Evolutionary conservation across 92 coral and sea anemone genomes (phyloP).

Genomic region (Umimayanthus kanabou): DNA sequence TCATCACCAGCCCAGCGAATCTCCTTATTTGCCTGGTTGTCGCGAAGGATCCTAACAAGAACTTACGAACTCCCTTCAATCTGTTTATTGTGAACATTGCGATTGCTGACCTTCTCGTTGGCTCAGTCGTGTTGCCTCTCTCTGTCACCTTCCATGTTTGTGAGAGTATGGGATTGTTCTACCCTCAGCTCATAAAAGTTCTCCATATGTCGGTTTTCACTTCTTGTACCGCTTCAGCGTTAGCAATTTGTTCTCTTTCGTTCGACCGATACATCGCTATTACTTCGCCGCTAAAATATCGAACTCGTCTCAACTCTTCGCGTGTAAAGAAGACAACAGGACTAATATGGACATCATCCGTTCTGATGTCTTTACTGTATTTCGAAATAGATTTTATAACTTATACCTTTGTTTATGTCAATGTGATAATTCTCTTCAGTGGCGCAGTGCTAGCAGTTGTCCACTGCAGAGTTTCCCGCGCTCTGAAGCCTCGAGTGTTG

Average conservation of each 20-base stretch:
- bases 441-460: constrained; percentile 54
- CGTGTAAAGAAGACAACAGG: constrained; percentile 65
- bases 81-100: constrained; percentile 75
- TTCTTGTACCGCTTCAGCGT: constrained; percentile 75
- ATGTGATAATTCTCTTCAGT: constrained; percentile 66
- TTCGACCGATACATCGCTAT: constrained; percentile 72
- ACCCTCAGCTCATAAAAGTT: constrained; percentile 42
- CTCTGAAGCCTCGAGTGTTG: constrained; percentile 33
- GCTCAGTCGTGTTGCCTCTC: constrained; percentile 66
- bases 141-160: constrained; percentile 71
- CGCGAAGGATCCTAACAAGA: constrained; percentile 76
- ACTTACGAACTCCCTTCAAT: constrained; percentile 76
- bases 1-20: constrained; percentile 70
- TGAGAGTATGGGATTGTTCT: constrained; percentile 59
- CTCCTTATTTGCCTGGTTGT: constrained; percentile 72
- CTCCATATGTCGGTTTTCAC: constrained; percentile 74
- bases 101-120: constrained; percentile 72
- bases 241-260: constrained; percentile 70
- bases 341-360: constrained; percentile 63
- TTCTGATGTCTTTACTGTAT: constrained; percentile 58
- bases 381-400: constrained; percentile 70
- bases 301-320: constrained; percentile 52
- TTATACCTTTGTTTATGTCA: constrained; percentile 71
- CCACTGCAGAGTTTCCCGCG: constrained; percentile 53
- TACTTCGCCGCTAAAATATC: constrained; percentile 72